A percentile compares a stretch with the other conserved stretches of the same genome.
These are phyloP conservation scores for Pipa parva DNA, from an alignment of 2,113 vertebrate genomes.

Conservation along the genomic window DNA sequence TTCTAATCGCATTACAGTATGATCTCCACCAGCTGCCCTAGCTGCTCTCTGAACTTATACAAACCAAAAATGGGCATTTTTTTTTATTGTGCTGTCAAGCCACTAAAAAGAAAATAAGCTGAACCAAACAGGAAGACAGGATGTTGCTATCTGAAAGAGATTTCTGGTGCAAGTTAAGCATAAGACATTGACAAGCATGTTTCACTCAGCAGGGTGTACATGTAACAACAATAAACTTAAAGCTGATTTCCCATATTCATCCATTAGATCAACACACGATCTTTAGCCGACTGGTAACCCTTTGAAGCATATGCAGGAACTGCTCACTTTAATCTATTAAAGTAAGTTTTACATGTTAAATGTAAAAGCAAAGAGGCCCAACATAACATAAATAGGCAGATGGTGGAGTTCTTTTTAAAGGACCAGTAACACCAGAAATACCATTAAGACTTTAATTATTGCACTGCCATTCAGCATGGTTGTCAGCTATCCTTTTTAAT, in stretches of 20 bases:
- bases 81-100: neutral
- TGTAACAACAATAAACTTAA: neutral
- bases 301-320: too few relatives aligned
- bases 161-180: conserved; percentile 12
- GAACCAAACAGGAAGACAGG: conserved; percentile 34
- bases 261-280: too few relatives aligned
- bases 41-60: neutral
- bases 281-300: too few relatives aligned
- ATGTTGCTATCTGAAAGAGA: conserved; percentile 28
- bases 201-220: conserved; percentile 7
- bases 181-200: conserved; percentile 25
- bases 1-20: neutral
- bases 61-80: conserved; percentile 8
- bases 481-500: too few relatives aligned
- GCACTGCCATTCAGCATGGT: too few relatives aligned
- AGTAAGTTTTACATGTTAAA: too few relatives aligned
- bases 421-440: too few relatives aligned
- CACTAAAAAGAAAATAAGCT: conserved; percentile 13
- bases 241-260: neutral
- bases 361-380: too few relatives aligned
- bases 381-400: too few relatives aligned
- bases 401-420: too few relatives aligned
- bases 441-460: too few relatives aligned
- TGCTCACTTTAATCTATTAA: too few relatives aligned
- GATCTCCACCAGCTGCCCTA: neutral